A percentile compares a stretch with the other conserved stretches of the same genome.
Evolutionary conservation across 2,113 vertebrate genomes (phyloP).

Genomic region (Hyperopisus bebe): DNA sequence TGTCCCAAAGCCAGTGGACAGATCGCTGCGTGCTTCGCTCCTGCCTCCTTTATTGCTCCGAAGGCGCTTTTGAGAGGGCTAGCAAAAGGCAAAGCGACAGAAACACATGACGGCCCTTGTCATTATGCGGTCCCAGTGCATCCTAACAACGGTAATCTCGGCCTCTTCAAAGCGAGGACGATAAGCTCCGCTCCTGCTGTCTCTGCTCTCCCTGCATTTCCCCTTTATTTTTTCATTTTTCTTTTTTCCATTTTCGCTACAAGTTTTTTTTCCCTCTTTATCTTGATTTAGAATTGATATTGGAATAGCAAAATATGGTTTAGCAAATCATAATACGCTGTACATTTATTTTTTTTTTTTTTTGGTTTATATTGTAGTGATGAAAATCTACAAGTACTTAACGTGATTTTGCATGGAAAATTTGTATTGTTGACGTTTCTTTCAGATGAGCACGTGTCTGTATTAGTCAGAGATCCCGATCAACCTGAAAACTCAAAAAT

Average conservation of each 20-base stretch:
- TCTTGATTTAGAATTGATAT: not conserved
- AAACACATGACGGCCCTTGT: conserved; percentile 36
- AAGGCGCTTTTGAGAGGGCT: conserved; percentile 52
- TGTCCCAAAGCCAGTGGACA: conserved; percentile 21
- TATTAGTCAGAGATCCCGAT: conserved; percentile 64
- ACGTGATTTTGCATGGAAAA: not conserved
- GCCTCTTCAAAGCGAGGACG: not conserved
- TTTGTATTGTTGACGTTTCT: not conserved
- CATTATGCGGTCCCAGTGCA: conserved; percentile 45
- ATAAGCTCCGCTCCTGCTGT: not conserved
- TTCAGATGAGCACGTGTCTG: conserved; percentile 65
- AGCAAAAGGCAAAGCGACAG: conserved; percentile 40
- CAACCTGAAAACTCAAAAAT: conserved; percentile 73
- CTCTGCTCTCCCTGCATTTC: not conserved
- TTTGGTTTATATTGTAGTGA: not conserved
- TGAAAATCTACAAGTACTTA: not conserved
- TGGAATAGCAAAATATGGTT: not conserved
- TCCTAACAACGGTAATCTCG: conserved; percentile 49
- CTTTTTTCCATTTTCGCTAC: not conserved
- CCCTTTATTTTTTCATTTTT: not conserved
- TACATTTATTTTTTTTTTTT: not conserved
- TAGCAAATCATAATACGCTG: not conserved
- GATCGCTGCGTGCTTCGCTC: conserved; percentile 38
- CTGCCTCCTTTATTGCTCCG: conserved; percentile 53
- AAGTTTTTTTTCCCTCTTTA: not conserved